phyloP scores from a whole-genome alignment of 2,888 invertebrate species.

The Athalia circularis region DNA sequence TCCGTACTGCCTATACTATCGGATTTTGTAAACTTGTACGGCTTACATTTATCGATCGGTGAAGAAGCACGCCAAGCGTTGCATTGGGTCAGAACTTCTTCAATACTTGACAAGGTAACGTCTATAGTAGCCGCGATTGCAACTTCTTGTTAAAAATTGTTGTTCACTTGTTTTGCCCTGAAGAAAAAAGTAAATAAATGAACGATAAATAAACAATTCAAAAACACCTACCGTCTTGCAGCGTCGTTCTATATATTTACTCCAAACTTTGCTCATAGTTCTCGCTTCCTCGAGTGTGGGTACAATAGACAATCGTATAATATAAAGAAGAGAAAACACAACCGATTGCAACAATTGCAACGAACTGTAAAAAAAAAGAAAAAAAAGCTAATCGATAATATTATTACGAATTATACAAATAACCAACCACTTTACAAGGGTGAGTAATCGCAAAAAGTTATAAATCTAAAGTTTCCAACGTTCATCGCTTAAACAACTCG shows the following conservation, averaged over 20 bases:
- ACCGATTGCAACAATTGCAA: too few species aligned
- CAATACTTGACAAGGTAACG: conserved; percentile 22
- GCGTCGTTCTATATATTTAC: not conserved
- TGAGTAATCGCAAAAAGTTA: not conserved
- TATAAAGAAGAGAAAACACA: not conserved
- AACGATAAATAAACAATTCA: too few species aligned
- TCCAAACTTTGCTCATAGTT: not conserved
- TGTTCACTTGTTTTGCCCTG: not conserved
- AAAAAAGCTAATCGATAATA: not conserved
- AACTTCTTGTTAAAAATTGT: not conserved
- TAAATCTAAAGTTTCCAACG: not conserved
- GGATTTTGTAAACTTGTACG: conserved; percentile 34
- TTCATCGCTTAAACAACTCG: not conserved
- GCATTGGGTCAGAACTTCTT: conserved; percentile 15
- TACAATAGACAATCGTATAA: not conserved
- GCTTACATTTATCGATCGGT: conserved; percentile 31
- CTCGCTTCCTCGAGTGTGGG: not conserved
- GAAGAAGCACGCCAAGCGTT: conserved; percentile 22
- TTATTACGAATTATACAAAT: not conserved
- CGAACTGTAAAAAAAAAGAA: too few species aligned
- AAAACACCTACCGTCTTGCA: not conserved
- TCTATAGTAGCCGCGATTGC: conserved; percentile 2
- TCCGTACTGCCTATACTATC: conserved; percentile 8
- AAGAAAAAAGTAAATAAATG: too few species aligned
- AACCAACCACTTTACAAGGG: not conserved